phyloP scores from a whole-genome alignment of 2,888 invertebrate genomes.

The Polydrusus pterygomalis region DNA sequence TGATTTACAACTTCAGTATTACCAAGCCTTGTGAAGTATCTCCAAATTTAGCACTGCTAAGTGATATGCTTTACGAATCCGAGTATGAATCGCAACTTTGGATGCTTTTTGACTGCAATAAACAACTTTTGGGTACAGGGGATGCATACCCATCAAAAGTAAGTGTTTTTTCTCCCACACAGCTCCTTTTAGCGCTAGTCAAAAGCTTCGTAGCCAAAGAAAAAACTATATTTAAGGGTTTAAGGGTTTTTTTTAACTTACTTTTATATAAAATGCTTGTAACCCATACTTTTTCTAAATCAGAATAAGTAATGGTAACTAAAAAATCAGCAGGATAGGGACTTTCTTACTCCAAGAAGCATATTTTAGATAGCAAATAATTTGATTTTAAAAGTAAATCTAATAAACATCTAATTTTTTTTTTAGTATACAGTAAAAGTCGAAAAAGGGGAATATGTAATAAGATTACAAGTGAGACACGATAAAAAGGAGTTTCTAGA shows the following conservation, averaged over 20 bases:
- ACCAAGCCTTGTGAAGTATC: slow-evolving; percentile 88
- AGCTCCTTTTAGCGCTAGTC: too few relatives aligned
- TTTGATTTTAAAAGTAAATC: not conserved
- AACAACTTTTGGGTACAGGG: slow-evolving; percentile 88
- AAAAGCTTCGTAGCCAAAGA: too few relatives aligned
- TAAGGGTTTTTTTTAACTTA: too few relatives aligned
- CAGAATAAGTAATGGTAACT: too few relatives aligned
- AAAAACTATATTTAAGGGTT: too few relatives aligned
- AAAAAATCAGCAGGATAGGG: too few relatives aligned
- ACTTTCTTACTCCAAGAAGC: too few relatives aligned
- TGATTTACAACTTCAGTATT: slow-evolving; percentile 91
- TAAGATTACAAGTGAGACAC: slow-evolving; percentile 92
- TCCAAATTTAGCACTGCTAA: slow-evolving; percentile 86
- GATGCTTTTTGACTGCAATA: slow-evolving; percentile 95
- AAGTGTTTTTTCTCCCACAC: slow-evolving; percentile 59
- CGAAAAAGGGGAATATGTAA: slow-evolving; percentile 95
- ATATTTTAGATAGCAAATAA: too few relatives aligned
- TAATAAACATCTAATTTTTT: slow-evolving; percentile 27
- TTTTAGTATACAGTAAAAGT: slow-evolving; percentile 88
- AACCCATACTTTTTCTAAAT: too few relatives aligned
- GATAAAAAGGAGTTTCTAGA: slow-evolving; percentile 91
- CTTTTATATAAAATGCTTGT: too few relatives aligned
- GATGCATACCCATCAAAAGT: slow-evolving; percentile 93
- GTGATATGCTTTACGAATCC: slow-evolving; percentile 93
- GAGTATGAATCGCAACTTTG: slow-evolving; percentile 97